These are phyloP conservation scores for Diarsia mendica DNA, from an alignment of 2,888 invertebrate genomes.

Conservation along the genomic window DNA sequence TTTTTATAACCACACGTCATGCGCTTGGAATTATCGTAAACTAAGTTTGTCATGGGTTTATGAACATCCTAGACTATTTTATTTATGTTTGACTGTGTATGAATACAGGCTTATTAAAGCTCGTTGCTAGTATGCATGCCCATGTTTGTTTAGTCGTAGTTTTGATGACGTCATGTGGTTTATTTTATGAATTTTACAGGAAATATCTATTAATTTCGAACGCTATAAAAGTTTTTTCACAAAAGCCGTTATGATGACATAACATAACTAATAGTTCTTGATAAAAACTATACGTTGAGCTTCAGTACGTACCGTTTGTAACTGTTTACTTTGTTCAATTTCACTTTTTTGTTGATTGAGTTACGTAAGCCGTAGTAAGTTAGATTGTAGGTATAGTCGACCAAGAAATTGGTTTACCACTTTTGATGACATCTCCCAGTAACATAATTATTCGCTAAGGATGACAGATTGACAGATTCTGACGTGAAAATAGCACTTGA, in stretches of 20 bases:
- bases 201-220: background rate
- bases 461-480: too few species aligned
- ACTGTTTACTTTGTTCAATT: constrained; percentile 44
- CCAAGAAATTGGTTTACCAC: too few species aligned
- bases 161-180: background rate
- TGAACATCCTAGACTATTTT: constrained; percentile 16
- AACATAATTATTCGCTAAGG: too few species aligned
- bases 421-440: too few species aligned
- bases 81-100: background rate
- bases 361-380: constrained; percentile 17
- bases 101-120: constrained; percentile 1
- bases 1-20: constrained; percentile 49
- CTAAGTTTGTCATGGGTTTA: constrained; percentile 36
- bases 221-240: constrained; percentile 4
- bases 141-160: background rate
- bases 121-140: background rate
- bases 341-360: constrained; percentile 29
- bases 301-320: constrained; percentile 37
- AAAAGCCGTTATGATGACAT: background rate
- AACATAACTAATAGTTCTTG: constrained; percentile 1
- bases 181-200: constrained; percentile 22
- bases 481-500: too few species aligned
- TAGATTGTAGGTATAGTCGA: constrained; percentile 6
- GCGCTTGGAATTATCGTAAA: constrained; percentile 38
- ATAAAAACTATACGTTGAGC: constrained; percentile 36